These are phyloP conservation scores for Therioaphis trifolii DNA, from an alignment of 2,888 invertebrate species.

Conservation along the genomic window DNA sequence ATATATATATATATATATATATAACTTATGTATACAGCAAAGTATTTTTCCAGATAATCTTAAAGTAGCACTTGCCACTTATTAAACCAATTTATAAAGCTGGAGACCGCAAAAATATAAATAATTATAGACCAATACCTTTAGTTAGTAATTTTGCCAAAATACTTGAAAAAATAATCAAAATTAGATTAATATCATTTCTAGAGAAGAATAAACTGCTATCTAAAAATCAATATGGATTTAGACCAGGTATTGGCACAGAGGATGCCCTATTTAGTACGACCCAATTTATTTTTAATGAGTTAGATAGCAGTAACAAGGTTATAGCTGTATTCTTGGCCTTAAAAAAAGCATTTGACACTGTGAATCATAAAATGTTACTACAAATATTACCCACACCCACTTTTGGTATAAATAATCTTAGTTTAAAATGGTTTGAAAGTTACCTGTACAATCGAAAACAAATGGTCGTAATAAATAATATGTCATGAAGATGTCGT, in stretches of 20 bases:
- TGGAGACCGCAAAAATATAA: too few species aligned
- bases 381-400: not conserved
- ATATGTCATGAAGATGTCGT: not conserved
- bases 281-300: constrained; percentile 22
- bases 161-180: not conserved
- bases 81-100: too few species aligned
- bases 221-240: too few species aligned
- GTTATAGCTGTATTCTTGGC: constrained; percentile 22
- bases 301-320: constrained; percentile 31
- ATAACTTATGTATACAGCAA: not conserved
- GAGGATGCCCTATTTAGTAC: constrained; percentile 26
- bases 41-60: constrained; percentile 20
- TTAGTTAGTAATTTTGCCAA: not conserved
- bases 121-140: not conserved
- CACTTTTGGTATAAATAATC: constrained; percentile 14
- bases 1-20: too few species aligned
- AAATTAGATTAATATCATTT: not conserved
- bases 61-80: too few species aligned
- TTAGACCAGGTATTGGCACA: constrained; percentile 26
- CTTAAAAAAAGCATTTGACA: too few species aligned
- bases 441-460: not conserved
- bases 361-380: constrained; percentile 8
- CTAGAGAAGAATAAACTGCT: not conserved
- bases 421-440: constrained; percentile 4
- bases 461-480: not conserved